Percentiles rank a stretch among this genome's conserved stretches.
Evolutionary conservation across 2,113 vertebrate species (phyloP).

Genomic region (Petaurus breviceps): DNA sequence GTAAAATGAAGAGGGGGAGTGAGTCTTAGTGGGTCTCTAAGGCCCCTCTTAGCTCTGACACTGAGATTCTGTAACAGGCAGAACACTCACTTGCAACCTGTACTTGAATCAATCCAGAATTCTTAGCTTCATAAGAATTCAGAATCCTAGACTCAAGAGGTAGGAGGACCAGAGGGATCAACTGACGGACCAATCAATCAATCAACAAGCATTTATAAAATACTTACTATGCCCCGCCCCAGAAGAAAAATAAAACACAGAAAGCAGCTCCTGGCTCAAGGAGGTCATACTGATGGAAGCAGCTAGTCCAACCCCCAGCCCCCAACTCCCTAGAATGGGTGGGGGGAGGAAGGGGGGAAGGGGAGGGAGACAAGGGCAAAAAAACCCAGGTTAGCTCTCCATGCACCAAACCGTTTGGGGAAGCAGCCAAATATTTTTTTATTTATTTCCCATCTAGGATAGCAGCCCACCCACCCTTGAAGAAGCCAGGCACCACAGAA

Average conservation of each 20-base stretch:
- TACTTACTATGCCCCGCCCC: too few relatives aligned
- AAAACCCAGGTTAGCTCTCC: neutral
- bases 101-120: neutral
- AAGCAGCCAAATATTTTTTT: neutral
- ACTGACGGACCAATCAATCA: neutral
- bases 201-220: too few relatives aligned
- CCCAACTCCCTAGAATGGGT: neutral
- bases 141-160: too few relatives aligned
- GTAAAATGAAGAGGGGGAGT: neutral
- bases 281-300: neutral
- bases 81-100: neutral
- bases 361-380: neutral
- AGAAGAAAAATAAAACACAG: neutral
- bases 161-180: neutral
- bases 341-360: too few relatives aligned
- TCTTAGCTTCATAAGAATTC: too few relatives aligned
- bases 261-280: too few relatives aligned
- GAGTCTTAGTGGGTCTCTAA: neutral
- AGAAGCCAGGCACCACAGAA: neutral
- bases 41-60: neutral
- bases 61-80: neutral
- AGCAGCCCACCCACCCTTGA: neutral
- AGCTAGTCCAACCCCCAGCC: neutral
- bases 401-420: neutral
- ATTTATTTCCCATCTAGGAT: neutral